Evolutionary conservation across 64 coral and sea anemone species (phyloP), one percentile per base, ranked within the genome.

Genomic region (Porites australiensis): DNA sequence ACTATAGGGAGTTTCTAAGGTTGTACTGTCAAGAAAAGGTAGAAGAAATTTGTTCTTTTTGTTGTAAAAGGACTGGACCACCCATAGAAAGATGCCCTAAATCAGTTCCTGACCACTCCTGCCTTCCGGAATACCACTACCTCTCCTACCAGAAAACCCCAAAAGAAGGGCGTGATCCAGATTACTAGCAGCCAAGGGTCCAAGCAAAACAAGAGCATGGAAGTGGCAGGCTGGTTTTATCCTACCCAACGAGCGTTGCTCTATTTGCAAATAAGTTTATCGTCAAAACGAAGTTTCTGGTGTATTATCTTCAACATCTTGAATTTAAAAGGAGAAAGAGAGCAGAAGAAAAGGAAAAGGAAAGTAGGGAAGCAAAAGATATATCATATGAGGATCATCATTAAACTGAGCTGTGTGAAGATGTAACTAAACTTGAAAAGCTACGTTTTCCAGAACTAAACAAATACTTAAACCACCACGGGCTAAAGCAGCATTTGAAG

Each of bases 241-340:
- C n/a, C n/a, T n/a, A n/a, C n/a, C n/a, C n/a, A n/a, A n/a, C n/a
- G n/a, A n/a, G 71, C 52, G 64, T 67, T 67, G 64, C 64, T 67
- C 13, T 67, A 15, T 60, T 82, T 82, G 7, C 13, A 57, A 7
- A 82, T 21, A 82, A 63, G 37, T 63, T 15, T 57, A 13, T 37
- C 13, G 27, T n/a, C 62, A 27, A 61, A 44, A 60, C 52, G 23
- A 23, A 1, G 62, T 58, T 82, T 44, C 2, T 2, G 53, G 37
- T 60, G 37, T 10, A 82, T 58, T 82, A 82, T 59, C 53, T 82
- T 82, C 13, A 82, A 19, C 79, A 60, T 44, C 53, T 82, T 82
- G 79, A 82, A 27, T 64, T 84, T 67, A 84, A 84, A 68, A 84
- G n/a, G n/a, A n/a, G n/a, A n/a, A n/a, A n/a, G n/a, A n/a, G n/a